These are phyloP conservation scores for Eidolon helvum DNA, from an alignment of 2,113 vertebrate species.

Conservation along the genomic window DNA sequence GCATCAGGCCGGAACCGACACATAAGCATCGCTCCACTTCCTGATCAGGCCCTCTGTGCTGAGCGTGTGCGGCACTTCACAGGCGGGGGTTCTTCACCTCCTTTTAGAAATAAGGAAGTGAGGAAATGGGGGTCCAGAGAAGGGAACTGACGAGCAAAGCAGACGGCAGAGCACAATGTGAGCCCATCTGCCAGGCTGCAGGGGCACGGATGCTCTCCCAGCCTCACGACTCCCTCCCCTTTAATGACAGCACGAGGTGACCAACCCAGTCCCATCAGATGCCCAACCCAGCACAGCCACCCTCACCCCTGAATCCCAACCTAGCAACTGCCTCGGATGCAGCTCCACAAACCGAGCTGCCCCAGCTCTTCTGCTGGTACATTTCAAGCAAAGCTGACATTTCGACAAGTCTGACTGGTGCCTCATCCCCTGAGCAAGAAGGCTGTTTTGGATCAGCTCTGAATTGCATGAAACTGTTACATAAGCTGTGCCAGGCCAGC, in stretches of 20 bases:
- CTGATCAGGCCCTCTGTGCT: background rate
- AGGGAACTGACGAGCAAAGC: background rate
- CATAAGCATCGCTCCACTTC: background rate
- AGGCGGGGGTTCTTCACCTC: background rate
- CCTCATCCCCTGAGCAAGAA: background rate
- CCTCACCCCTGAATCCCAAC: background rate
- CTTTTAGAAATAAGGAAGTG: background rate
- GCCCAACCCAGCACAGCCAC: background rate
- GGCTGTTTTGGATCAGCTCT: background rate
- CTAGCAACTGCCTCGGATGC: no score
- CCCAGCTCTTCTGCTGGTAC: background rate
- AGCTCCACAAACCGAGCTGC: background rate
- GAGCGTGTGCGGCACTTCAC: accelerated
- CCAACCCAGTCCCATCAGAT: background rate
- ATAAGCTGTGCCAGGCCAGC: background rate
- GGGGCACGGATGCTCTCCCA: background rate
- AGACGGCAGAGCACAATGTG: background rate
- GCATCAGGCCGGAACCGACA: background rate
- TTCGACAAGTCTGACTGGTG: background rate
- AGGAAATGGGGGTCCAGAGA: background rate
- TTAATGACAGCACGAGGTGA: background rate
- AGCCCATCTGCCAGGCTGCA: background rate
- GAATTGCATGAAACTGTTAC: background rate
- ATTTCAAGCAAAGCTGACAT: background rate
- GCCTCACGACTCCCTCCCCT: background rate